Evolutionary conservation across 2,888 invertebrate species (phyloP).

Genomic region (Cosmopolites sordidus): DNA sequence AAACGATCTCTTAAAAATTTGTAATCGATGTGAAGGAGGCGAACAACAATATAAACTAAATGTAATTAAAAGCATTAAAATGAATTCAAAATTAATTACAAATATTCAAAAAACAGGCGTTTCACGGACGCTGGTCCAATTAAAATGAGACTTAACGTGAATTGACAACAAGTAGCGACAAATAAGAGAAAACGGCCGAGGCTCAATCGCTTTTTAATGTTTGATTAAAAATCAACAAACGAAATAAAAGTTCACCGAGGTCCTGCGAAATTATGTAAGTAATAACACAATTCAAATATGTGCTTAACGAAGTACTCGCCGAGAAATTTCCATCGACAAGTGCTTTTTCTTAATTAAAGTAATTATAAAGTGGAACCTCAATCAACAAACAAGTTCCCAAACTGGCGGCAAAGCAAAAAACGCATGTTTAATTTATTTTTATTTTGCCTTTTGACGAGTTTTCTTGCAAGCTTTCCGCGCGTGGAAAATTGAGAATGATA

Average conservation of each 20-base stretch:
- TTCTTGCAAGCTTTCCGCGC: no score
- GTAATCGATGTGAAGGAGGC: no score
- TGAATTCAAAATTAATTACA: conserved; percentile 6
- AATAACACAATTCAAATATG: conserved; percentile 35
- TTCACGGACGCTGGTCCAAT: conserved; percentile 4
- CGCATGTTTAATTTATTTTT: no score
- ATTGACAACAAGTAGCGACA: conserved; percentile 3
- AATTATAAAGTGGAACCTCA: conserved; percentile 40
- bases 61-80: neutral
- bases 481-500: no score
- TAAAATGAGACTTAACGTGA: conserved; percentile 12
- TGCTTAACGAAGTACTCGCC: conserved; percentile 33
- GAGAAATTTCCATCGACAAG: conserved; percentile 34
- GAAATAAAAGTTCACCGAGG: conserved; percentile 12
- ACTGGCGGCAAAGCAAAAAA: no score
- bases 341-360: conserved; percentile 43
- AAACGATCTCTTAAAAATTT: no score
- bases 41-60: neutral
- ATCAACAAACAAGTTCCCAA: conserved; percentile 36
- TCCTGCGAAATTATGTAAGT: conserved; percentile 20
- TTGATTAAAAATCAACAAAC: conserved; percentile 20
- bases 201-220: conserved; percentile 6
- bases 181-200: conserved; percentile 7
- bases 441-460: no score
- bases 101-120: conserved; percentile 2